Evolutionary conservation across 2,888 invertebrate species (phyloP), one percentile per base, ranked within the genome.

Genomic region (Artemia sp.): DNA sequence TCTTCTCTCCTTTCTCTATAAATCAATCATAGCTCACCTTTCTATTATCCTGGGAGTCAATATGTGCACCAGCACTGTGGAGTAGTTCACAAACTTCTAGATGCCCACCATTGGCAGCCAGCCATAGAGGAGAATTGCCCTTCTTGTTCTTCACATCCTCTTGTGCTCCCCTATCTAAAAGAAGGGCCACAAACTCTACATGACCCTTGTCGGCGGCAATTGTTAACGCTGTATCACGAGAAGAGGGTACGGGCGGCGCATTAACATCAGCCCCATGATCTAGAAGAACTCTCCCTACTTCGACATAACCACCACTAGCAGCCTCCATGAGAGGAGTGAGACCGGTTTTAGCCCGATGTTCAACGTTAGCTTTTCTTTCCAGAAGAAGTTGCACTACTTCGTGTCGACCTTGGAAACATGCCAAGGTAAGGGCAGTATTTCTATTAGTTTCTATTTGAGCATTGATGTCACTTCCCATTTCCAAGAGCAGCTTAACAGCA

Each of bases 151-250:
- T 93, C 24, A 95, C 96, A 80, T 98, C 97, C 2, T 97, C 92
- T 72, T 89, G 88, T 68, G 95, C 95, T 74, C 88, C 88, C 7
- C 67, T 69, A 10, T 69, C 66, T 73, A 92, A 80, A 73, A 92
- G 80, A 69, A 92, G 82, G 79, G 91, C 91, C 51, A 91, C 91
- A 77, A 92, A 92, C 79, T 94, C 87, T 76, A 89, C 89, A 80
- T 98, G 97, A 0, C 98, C 98, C 79, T 98, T 98, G 78, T 98
- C 98, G n/a, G 97, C 96, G 72, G 97, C 97, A 75, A 98, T 98
- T 72, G 98, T 98, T 69, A 98, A 85, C 38, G 98, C 97, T 8
- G 98, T 98, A 81, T 98, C 98, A 69, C 96, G 83, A 6, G 95
- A 95, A 19, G 95, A 93, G 19, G 97, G 97, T 73, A 98, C 97